Evolutionary conservation across 2,888 invertebrate genomes (phyloP).

Genomic region (Sicus ferrugineus): DNA sequence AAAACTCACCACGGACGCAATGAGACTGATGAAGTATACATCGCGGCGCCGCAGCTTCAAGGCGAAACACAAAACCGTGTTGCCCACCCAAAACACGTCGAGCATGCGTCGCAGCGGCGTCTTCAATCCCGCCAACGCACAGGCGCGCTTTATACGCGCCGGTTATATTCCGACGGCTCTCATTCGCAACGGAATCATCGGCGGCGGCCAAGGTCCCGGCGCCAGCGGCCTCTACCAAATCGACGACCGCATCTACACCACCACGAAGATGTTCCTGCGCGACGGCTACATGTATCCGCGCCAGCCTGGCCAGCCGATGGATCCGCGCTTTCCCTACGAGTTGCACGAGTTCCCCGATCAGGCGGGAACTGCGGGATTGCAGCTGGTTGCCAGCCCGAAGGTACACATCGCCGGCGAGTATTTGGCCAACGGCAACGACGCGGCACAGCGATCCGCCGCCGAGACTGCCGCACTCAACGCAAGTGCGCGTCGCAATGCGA

Average conservation of each 20-base stretch:
- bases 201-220: constrained; percentile 56
- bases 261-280: constrained; percentile 60
- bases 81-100: constrained; percentile 45
- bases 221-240: constrained; percentile 58
- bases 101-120: constrained; percentile 34
- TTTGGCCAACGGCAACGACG: constrained; percentile 48
- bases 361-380: constrained; percentile 57
- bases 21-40: constrained; percentile 58
- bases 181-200: constrained; percentile 59
- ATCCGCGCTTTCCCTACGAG: constrained; percentile 60
- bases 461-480: constrained; percentile 31
- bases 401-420: constrained; percentile 62
- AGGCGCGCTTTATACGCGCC: constrained; percentile 44
- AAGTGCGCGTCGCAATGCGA: constrained; percentile 46
- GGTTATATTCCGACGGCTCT: constrained; percentile 51
- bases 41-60: constrained; percentile 61
- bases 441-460: too few species aligned
- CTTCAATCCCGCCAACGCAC: constrained; percentile 44
- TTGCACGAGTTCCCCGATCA: constrained; percentile 59
- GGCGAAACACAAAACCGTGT: constrained; percentile 53
- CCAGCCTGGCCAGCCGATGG: constrained; percentile 60
- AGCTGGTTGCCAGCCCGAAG: constrained; percentile 57
- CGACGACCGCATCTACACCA: constrained; percentile 60
- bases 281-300: constrained; percentile 62
- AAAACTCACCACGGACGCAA: too few species aligned